Evolutionary conservation across 2,888 invertebrate species (phyloP), one percentile per base, ranked within the genome.

Genomic region (Calliopum simillimum): DNA sequence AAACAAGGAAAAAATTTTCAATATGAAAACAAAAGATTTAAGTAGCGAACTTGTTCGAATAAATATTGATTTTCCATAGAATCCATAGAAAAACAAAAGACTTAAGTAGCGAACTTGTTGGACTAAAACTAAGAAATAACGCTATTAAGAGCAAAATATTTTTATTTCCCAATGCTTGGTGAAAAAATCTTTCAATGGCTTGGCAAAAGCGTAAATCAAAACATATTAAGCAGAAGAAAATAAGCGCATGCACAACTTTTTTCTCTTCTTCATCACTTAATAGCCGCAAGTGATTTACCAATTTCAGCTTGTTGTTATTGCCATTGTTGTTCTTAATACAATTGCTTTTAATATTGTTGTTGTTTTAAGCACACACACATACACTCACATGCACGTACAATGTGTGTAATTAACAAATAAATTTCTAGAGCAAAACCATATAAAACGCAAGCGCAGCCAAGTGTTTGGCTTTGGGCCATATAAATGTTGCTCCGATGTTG

Each of bases 241-340:
- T 51, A 16, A 19, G 19, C 51, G 51, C 51, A 51, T 51, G 51
- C 51, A 8, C 19, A 19, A 51, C 51, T 14, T 51, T 4, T 19
- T 49, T 51, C n/a, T 51, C 3, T 51, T 3, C 16, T 51, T 2
- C n/a, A 14, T 14, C 19, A 11, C 5, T 51, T 51, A n/a, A 51
- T 51, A 51, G 51, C 51, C 51, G 51, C 19, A 51, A 51, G 51
- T 51, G 51, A 19, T 51, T 51, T 14, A 51, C 8, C 51, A 51
- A 51, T 51, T 51, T 51, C 51, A 51, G n/a, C 51, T 19, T 51
- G 19, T n/a, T 33, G 33, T 8, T 33, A 33, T 33, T 4, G 33
- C 33, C 33, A 33, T 19, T 51, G 19, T 51, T 51, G 19, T 51
- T 51, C 51, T 51, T 51, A 51, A 14, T 19, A 19, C 51, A 51